These are phyloP conservation scores for Tricholauxania praeusta DNA, from an alignment of 2,888 invertebrate genomes.

Conservation along the genomic window DNA sequence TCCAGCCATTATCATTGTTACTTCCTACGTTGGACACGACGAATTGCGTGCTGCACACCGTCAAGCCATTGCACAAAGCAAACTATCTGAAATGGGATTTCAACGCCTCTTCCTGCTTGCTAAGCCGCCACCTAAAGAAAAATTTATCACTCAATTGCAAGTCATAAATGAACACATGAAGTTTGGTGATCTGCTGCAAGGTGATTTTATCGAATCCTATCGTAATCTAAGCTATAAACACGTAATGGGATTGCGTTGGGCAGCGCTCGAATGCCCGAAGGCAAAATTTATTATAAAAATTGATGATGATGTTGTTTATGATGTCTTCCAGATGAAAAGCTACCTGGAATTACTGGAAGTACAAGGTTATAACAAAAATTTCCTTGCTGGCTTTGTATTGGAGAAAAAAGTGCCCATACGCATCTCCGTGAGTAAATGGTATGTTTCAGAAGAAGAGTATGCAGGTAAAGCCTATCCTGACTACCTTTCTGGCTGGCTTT, in stretches of 20 bases:
- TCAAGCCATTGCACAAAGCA: slow-evolving; percentile 73
- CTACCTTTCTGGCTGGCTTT: slow-evolving; percentile 88
- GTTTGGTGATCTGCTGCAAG: slow-evolving; percentile 80
- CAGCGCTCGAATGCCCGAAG: slow-evolving; percentile 72
- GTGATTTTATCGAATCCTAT: slow-evolving; percentile 82
- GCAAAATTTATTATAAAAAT: slow-evolving; percentile 80
- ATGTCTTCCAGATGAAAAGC: slow-evolving; percentile 73
- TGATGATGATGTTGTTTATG: slow-evolving; percentile 84
- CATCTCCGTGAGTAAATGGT: slow-evolving; percentile 82
- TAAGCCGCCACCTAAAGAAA: slow-evolving; percentile 70
- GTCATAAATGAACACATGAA: slow-evolving; percentile 73
- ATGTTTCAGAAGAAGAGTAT: slow-evolving; percentile 78
- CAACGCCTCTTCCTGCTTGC: slow-evolving; percentile 80
- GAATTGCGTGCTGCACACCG: slow-evolving; percentile 79
- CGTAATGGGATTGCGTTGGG: slow-evolving; percentile 85
- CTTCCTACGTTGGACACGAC: slow-evolving; percentile 82
- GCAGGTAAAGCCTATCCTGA: slow-evolving; percentile 74
- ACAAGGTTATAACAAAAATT: slow-evolving; percentile 57
- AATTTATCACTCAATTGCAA: slow-evolving; percentile 71
- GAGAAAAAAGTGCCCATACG: slow-evolving; percentile 76
- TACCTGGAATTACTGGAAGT: slow-evolving; percentile 67
- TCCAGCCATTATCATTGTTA: slow-evolving; percentile 73
- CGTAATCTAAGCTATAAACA: slow-evolving; percentile 86
- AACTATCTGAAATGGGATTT: slow-evolving; percentile 72
- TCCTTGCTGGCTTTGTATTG: slow-evolving; percentile 77